phyloP scores from a whole-genome alignment of 2,113 vertebrate species.

The Pithys albifrons region DNA sequence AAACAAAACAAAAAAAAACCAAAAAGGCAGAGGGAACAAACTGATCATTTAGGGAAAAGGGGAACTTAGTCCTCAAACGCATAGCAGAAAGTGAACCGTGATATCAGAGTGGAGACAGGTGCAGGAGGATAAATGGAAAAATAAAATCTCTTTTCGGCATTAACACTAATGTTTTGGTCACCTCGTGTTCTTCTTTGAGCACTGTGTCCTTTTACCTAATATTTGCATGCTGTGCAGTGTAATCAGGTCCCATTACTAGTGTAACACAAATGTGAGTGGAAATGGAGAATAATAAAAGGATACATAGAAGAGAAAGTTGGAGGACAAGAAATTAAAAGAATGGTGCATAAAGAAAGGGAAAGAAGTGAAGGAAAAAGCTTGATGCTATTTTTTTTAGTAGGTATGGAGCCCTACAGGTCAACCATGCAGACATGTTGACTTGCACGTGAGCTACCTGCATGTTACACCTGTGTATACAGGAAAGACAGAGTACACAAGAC shows the following conservation, averaged over 20 bases:
- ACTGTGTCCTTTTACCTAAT: neutral
- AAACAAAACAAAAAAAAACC: neutral
- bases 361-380: neutral
- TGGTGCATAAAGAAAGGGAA: neutral
- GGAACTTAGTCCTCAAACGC: neutral
- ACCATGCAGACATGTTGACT: neutral
- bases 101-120: neutral
- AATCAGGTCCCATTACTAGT: neutral
- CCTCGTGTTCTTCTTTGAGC: neutral
- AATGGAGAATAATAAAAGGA: slow-evolving; percentile 9
- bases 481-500: neutral
- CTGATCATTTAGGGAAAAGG: neutral
- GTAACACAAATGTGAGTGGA: neutral
- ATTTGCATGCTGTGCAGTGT: neutral
- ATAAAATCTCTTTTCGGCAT: neutral
- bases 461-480: neutral
- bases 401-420: neutral
- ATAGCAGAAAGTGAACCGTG: neutral
- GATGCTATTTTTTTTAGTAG: neutral
- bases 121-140: neutral
- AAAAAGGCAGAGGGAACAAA: neutral
- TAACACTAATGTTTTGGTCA: neutral
- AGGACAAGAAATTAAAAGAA: neutral
- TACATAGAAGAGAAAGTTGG: neutral
- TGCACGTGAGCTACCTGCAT: neutral